Evolutionary conservation across 2,888 invertebrate species (phyloP).

Genomic region (Leistus spinibarbis): DNA sequence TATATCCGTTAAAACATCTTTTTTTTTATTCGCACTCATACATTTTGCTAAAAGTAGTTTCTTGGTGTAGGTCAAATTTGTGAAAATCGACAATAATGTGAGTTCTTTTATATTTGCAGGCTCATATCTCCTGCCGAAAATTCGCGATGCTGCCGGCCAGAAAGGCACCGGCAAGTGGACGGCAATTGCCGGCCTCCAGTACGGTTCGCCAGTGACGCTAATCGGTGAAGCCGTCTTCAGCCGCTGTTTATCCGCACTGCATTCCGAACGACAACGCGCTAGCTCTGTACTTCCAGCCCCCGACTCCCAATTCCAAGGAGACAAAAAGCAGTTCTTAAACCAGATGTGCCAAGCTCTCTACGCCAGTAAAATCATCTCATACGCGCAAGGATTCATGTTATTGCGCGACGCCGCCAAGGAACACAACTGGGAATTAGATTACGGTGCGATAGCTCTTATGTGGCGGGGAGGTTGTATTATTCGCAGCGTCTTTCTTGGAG

Average conservation of each 20-base stretch:
- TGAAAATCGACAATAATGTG: too few species aligned
- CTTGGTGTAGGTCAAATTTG: too few species aligned
- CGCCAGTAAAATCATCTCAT: constrained; percentile 97
- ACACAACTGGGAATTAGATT: constrained; percentile 93
- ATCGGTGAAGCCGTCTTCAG: constrained; percentile 99
- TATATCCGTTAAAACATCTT: too few species aligned
- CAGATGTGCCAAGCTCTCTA: constrained; percentile 89
- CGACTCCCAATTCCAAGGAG: constrained; percentile 65
- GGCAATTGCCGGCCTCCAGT: constrained; percentile 92
- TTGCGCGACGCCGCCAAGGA: constrained; percentile 89
- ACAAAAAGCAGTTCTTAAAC: constrained; percentile 80
- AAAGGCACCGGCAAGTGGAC: constrained; percentile 99
- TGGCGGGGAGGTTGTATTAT: constrained; percentile 99
- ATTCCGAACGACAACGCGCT: constrained; percentile 85
- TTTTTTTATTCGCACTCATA: too few species aligned
- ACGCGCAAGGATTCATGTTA: constrained; percentile 98
- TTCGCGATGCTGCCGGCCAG: constrained; percentile 94
- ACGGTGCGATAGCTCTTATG: constrained; percentile 98
- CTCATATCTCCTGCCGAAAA: constrained; percentile 83
- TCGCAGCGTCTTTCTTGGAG: constrained; percentile 85
- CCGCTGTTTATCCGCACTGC: constrained; percentile 90
- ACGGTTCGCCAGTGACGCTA: constrained; percentile 95
- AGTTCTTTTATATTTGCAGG: constrained; percentile 57
- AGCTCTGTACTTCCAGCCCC: constrained; percentile 78
- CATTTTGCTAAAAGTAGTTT: too few species aligned